Evolutionary conservation across 2,797 vertebrate genomes (phyloP).

Genomic region (Pagetopsis macropterus): DNA sequence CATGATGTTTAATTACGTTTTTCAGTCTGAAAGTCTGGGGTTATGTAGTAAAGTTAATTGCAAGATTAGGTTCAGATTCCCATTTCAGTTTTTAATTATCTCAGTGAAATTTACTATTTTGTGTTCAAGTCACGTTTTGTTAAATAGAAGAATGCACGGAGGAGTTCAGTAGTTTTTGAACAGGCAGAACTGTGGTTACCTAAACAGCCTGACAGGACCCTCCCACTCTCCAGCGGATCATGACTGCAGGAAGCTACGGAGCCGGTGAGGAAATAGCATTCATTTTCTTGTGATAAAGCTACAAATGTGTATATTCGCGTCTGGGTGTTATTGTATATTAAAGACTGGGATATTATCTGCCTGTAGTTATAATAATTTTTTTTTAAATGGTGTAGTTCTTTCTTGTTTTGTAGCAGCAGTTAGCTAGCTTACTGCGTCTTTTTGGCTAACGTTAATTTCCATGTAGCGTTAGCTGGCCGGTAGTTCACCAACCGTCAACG

Average conservation of each 20-base stretch:
- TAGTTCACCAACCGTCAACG: not conserved
- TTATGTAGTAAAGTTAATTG: conserved; percentile 25
- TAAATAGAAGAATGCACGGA: not conserved
- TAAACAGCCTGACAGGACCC: conserved; percentile 63
- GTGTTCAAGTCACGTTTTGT: conserved; percentile 11
- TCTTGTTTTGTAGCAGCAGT: conserved; percentile 1
- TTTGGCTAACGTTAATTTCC: conserved; percentile 21
- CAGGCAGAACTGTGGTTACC: conserved; percentile 64
- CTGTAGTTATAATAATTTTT: not conserved
- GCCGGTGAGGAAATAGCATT: conserved; percentile 76
- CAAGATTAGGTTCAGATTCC: conserved; percentile 2
- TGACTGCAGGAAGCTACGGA: conserved; percentile 77
- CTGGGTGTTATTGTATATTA: not conserved
- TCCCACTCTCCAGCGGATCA: conserved; percentile 66
- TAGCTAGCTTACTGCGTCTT: conserved; percentile 50
- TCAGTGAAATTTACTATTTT: conserved; percentile 4
- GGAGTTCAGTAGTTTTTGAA: conserved; percentile 48
- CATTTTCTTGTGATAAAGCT: not conserved
- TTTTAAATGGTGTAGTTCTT: conserved; percentile 1
- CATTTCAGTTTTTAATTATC: conserved; percentile 27
- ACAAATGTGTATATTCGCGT: not conserved
- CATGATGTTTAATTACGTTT: conserved; percentile 14
- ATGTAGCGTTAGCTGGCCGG: conserved; percentile 3
- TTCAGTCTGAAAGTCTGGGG: not conserved
- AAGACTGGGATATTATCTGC: rapidly evolving